A percentile compares a stretch with the other conserved stretches of the same genome.
These are phyloP conservation scores for Sparidentex hasta DNA, from an alignment of 2,797 vertebrate species.

Conservation along the genomic window DNA sequence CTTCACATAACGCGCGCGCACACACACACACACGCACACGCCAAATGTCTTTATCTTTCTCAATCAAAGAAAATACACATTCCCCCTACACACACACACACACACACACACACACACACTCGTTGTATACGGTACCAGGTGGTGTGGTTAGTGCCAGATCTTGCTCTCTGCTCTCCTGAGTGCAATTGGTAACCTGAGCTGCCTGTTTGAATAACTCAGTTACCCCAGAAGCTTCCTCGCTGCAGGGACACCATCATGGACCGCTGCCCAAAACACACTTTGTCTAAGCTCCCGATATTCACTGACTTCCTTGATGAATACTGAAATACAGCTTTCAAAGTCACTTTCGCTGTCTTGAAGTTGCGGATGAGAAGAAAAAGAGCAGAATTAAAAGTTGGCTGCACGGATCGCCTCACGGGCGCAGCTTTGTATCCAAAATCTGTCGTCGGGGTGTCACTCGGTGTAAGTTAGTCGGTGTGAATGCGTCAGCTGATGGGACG, in stretches of 20 bases:
- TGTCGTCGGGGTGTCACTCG: slow-evolving; percentile 60
- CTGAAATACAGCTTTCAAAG: slow-evolving; percentile 57
- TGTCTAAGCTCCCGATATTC: slow-evolving; percentile 51
- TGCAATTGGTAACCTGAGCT: slow-evolving; percentile 82
- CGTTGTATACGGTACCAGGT: slow-evolving; percentile 65
- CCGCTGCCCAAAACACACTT: slow-evolving; percentile 66
- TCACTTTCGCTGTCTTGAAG: slow-evolving; percentile 58
- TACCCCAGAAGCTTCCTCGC: slow-evolving; percentile 75
- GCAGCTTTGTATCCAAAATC: slow-evolving; percentile 53
- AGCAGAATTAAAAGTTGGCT: slow-evolving; percentile 47
- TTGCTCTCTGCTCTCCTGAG: slow-evolving; percentile 80
- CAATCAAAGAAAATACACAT: slow-evolving; percentile 52
- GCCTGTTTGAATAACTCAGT: slow-evolving; percentile 81
- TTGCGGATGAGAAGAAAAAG: slow-evolving; percentile 29
- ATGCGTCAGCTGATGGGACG: slow-evolving; percentile 59
- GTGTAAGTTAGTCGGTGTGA: slow-evolving; percentile 43
- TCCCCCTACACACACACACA: slow-evolving; percentile 22
- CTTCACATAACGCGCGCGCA: slow-evolving; percentile 44
- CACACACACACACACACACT: slow-evolving; percentile 46
- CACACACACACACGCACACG: slow-evolving; percentile 31
- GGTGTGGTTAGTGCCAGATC: slow-evolving; percentile 77
- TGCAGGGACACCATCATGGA: slow-evolving; percentile 60
- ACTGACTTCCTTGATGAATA: slow-evolving; percentile 40
- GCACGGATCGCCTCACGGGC: slow-evolving; percentile 22
- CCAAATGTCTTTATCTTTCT: slow-evolving; percentile 55